phyloP scores from a whole-genome alignment of 2,888 invertebrate genomes.

The Pseudolycoriella hygida region DNA sequence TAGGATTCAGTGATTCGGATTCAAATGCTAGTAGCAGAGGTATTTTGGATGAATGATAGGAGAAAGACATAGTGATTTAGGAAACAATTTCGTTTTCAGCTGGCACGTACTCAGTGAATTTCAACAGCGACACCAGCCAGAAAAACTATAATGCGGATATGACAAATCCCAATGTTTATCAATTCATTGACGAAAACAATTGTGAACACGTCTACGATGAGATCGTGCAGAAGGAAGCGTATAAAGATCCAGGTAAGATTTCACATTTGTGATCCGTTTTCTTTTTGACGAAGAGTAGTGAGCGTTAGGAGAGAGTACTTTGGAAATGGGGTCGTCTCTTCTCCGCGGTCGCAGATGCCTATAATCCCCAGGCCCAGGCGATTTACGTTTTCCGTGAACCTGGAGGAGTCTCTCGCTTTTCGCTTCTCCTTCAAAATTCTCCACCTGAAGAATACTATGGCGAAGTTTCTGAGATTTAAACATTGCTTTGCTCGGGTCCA shows the following conservation, averaged over 20 bases:
- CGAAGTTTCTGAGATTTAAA: too few relatives aligned
- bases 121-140: constrained; percentile 44
- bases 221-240: constrained; percentile 64
- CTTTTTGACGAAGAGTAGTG: too few relatives aligned
- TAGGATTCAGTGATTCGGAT: constrained; percentile 25
- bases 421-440: too few relatives aligned
- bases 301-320: too few relatives aligned
- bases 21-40: constrained; percentile 33
- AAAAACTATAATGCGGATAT: constrained; percentile 76
- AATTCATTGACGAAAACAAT: constrained; percentile 59
- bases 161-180: constrained; percentile 69
- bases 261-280: too few relatives aligned
- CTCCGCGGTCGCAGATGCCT: too few relatives aligned
- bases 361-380: too few relatives aligned
- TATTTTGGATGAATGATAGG: constrained; percentile 11
- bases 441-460: too few relatives aligned
- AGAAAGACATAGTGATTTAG: not conserved
- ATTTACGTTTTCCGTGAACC: too few relatives aligned
- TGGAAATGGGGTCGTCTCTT: too few relatives aligned
- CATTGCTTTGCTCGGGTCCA: too few relatives aligned
- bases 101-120: constrained; percentile 34
- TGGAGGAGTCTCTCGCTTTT: too few relatives aligned
- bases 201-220: constrained; percentile 79
- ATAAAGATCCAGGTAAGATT: constrained; percentile 42
- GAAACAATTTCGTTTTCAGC: constrained; percentile 18